A percentile compares a stretch with the other conserved stretches of the same genome.
phyloP scores from a whole-genome alignment of 1,140 invertebrate genomes.

The Heliconius congener region DNA sequence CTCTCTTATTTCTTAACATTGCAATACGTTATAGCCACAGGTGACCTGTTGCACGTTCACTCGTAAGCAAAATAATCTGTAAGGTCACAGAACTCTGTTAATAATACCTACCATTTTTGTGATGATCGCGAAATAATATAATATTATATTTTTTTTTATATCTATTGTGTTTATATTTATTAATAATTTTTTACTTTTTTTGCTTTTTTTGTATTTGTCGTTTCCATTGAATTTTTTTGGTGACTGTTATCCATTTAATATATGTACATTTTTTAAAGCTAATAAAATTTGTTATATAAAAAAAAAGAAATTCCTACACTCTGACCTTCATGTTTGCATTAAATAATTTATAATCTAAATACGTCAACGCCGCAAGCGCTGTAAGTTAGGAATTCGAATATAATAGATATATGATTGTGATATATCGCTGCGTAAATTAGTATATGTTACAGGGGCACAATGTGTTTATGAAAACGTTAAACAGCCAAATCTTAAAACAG shows the following conservation, averaged over 20 bases:
- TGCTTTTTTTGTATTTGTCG: too few species aligned
- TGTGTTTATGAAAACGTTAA: too few species aligned
- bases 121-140: too few species aligned
- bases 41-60: background rate
- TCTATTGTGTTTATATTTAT: background rate
- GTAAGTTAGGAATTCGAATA: background rate
- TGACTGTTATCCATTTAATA: background rate
- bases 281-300: background rate
- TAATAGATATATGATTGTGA: background rate
- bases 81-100: slow-evolving; percentile 3
- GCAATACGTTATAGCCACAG: background rate
- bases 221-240: background rate
- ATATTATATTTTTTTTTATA: too few species aligned
- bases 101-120: too few species aligned
- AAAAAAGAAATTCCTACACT: background rate
- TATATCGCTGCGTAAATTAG: too few species aligned
- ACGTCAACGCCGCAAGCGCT: background rate
- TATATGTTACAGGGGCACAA: background rate
- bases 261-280: too few species aligned
- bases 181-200: background rate
- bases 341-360: background rate
- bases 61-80: background rate
- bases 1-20: background rate
- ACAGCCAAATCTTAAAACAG: too few species aligned
- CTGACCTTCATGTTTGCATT: background rate